Evolutionary conservation across 2,113 vertebrate species (phyloP).

Genomic region (Candoia aspera): DNA sequence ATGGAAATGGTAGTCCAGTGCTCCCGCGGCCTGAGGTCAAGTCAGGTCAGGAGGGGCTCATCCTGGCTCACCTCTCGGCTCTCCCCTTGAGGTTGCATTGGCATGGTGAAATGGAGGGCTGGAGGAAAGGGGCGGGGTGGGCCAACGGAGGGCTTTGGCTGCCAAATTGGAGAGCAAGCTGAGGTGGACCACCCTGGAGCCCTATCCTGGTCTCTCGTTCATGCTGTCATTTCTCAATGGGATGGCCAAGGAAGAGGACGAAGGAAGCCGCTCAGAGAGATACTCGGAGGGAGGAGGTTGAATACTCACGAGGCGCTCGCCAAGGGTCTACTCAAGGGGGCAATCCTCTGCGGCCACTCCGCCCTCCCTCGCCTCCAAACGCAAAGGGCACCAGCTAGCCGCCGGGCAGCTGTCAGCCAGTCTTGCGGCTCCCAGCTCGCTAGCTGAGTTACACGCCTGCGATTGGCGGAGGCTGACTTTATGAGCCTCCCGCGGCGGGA

Average conservation of each 20-base stretch:
- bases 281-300: neutral
- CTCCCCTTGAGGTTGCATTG: neutral
- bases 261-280: neutral
- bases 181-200: neutral
- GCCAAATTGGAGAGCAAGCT: neutral
- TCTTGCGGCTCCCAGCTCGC: neutral
- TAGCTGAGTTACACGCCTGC: neutral
- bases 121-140: neutral
- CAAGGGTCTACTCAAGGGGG: neutral
- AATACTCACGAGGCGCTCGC: neutral
- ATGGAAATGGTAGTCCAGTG: neutral
- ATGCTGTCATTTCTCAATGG: neutral
- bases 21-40: neutral
- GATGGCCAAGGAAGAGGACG: neutral
- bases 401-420: neutral
- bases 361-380: neutral
- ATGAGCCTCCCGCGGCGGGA: neutral
- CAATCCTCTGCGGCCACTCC: neutral
- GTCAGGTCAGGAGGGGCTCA: neutral
- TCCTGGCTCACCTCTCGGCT: neutral
- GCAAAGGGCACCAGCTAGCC: neutral
- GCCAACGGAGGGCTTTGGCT: neutral
- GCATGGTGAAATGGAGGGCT: neutral
- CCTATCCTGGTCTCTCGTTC: neutral
- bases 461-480: neutral